Percentiles rank a stretch among this genome's conserved stretches.
Conservation (phyloP, 2,888 invertebrate genomes). For the Metallyticus violacea region DNA sequence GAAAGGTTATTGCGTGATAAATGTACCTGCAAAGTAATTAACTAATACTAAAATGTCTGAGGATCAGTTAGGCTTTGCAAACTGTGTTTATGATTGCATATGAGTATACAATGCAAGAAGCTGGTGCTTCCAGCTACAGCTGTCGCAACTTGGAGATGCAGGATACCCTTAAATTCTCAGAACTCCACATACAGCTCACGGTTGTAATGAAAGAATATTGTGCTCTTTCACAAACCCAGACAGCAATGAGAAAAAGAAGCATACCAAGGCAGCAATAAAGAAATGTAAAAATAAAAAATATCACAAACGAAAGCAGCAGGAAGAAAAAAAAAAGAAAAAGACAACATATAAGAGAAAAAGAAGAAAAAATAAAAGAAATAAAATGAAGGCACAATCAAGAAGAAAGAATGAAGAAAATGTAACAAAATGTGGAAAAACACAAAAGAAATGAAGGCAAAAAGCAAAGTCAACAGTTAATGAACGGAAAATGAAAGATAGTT, state of each 20-base stretch:
- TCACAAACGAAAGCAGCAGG: too few relatives aligned
- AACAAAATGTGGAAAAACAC: not conserved
- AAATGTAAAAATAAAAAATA: not conserved
- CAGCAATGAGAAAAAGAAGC: not conserved
- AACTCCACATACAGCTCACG: not conserved
- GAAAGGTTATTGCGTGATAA: too few relatives aligned
- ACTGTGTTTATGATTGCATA: too few relatives aligned
- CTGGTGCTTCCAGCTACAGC: not conserved
- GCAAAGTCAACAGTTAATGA: not conserved
- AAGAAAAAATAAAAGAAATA: not conserved
- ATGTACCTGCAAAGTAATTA: too few relatives aligned
- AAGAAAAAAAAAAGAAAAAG: not conserved
- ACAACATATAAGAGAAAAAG: not conserved
- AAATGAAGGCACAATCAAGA: not conserved
- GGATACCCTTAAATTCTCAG: not conserved
- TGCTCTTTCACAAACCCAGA: not conserved
- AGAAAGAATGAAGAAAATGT: not conserved
- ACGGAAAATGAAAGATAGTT: not conserved
- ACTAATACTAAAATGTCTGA: too few relatives aligned
- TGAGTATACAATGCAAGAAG: too few relatives aligned
- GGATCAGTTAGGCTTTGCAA: too few relatives aligned
- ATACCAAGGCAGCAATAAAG: not conserved
- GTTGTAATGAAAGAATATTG: not conserved
- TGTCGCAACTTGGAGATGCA: not conserved
- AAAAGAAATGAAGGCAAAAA: not conserved